Base-by-base conservation (phyloP, 2,888 invertebrate species). In the Nasonovia ribisnigri region DNA sequence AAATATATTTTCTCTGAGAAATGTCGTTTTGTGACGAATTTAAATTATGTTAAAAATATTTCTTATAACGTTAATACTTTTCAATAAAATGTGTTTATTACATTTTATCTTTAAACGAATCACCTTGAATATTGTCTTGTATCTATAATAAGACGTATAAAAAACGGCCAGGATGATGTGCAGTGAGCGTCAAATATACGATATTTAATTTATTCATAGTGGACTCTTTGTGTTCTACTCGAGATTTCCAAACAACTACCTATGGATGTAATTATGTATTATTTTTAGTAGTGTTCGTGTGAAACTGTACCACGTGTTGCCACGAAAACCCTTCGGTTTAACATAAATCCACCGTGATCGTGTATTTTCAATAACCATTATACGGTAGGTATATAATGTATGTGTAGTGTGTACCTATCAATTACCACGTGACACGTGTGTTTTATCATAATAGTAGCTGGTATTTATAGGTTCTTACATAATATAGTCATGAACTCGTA, bases 361-460 rank as follows among this genome's bases (percentile, higher is more conserved):
- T 77, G 77, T 77, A 77, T 77, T 77, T 77, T 36, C 13, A 77
- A 77, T 77, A 36, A 36, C 77, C 77, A 77, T 77, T 77, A 77
- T 36, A 20, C 20, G 20, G 77, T 77, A 77, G 36, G 77, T 86
- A 86, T 77, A 20, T 77, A 77, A 42, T 77, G 36, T 77, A 77
- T 36, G 77, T 77, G 77, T 77, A 42, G 77, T 77, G 36, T 77
- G 36, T 77, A 77, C 36, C 77, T 77, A 77, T 77, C 77, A 42
- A 36, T 67, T 67, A n/a, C 67, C n/a, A 36, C 36, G 67, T 36
- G 67, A 36, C 36, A 24, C 43, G 43, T 24, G 84, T 42, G 42
- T 43, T 84, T 43, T 84, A 67, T 67, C 20, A 77, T 77, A 24
- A 42, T 36, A 77, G 36, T 77, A 42, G 36, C 8, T 77, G 8